A percentile compares a stretch with the other conserved stretches of the same genome.
phyloP scores from a whole-genome alignment of 2,113 vertebrate species.

The Stigmatopora argus region DNA sequence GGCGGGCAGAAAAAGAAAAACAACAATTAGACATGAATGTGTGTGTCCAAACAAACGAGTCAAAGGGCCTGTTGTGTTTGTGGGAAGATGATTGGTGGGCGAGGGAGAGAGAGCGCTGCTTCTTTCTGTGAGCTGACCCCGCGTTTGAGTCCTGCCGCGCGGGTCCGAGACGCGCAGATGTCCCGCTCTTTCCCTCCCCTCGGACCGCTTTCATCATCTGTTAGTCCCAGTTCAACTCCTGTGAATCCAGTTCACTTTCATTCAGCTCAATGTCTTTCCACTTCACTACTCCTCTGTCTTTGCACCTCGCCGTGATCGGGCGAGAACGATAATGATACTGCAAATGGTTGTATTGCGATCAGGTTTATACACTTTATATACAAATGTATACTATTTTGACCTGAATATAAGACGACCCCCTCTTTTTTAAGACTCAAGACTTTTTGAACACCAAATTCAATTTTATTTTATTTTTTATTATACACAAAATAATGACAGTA shows the following conservation, averaged over 20 bases:
- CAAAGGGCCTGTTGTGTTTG: slow-evolving; percentile 79
- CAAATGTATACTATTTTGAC: not conserved
- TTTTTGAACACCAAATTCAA: not conserved
- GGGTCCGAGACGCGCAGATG: slow-evolving; percentile 81
- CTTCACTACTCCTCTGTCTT: not conserved
- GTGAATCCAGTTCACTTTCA: slow-evolving; percentile 20
- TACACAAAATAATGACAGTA: too few relatives aligned
- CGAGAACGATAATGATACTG: not conserved
- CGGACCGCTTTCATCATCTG: slow-evolving; percentile 29
- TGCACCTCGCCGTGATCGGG: not conserved
- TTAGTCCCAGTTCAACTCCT: slow-evolving; percentile 34
- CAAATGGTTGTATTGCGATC: not conserved
- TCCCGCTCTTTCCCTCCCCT: slow-evolving; percentile 59
- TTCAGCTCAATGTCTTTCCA: slow-evolving; percentile 22
- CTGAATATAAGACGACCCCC: too few relatives aligned
- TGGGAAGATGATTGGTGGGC: slow-evolving; percentile 72
- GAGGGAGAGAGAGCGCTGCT: slow-evolving; percentile 58
- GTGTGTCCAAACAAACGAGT: slow-evolving; percentile 91
- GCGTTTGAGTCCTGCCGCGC: slow-evolving; percentile 78
- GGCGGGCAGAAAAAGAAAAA: slow-evolving; percentile 81
- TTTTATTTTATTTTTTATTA: too few relatives aligned
- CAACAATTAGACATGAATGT: slow-evolving; percentile 91
- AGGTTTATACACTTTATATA: not conserved
- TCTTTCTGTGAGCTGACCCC: slow-evolving; percentile 69
- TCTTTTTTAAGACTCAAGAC: not conserved